Percentiles rank a stretch among this genome's conserved stretches.
Evolutionary conservation across 1,140 invertebrate species (phyloP).

Genomic region (Eupeodes corollae): DNA sequence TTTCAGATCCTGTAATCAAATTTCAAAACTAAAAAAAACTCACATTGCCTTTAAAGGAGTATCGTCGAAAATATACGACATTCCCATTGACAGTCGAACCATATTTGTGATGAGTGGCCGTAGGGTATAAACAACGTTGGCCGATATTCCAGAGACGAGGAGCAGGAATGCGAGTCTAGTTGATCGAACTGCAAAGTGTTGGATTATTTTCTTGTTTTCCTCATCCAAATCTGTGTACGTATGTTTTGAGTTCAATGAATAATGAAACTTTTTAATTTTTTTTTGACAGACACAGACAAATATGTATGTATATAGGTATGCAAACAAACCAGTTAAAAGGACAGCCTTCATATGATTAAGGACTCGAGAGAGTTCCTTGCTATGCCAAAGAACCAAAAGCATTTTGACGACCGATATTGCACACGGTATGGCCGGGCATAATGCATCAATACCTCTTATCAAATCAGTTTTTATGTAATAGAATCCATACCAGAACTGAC

Average conservation of each 20-base stretch:
- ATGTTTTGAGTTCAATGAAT: conserved; percentile 13
- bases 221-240: conserved; percentile 1
- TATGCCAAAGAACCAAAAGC: conserved; percentile 24
- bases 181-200: neutral
- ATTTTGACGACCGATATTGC: conserved; percentile 25
- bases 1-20: neutral
- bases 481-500: conserved; percentile 20
- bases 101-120: conserved; percentile 18
- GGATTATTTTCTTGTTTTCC: too few relatives aligned
- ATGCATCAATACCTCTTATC: conserved; percentile 20
- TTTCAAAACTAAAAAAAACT: conserved; percentile 6
- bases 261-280: conserved; percentile 7
- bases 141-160: conserved; percentile 15
- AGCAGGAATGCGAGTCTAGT: conserved; percentile 18
- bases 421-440: conserved; percentile 29
- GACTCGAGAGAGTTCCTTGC: conserved; percentile 15
- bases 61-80: conserved; percentile 23
- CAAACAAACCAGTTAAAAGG: conserved; percentile 11
- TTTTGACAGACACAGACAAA: too few relatives aligned
- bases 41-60: conserved; percentile 34
- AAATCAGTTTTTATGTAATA: conserved; percentile 21
- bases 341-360: conserved; percentile 12
- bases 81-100: conserved; percentile 11
- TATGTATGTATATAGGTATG: too few relatives aligned
- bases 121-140: conserved; percentile 26